These are phyloP conservation scores for Tipula unca DNA, from an alignment of 2,888 invertebrate species.

Conservation along the genomic window DNA sequence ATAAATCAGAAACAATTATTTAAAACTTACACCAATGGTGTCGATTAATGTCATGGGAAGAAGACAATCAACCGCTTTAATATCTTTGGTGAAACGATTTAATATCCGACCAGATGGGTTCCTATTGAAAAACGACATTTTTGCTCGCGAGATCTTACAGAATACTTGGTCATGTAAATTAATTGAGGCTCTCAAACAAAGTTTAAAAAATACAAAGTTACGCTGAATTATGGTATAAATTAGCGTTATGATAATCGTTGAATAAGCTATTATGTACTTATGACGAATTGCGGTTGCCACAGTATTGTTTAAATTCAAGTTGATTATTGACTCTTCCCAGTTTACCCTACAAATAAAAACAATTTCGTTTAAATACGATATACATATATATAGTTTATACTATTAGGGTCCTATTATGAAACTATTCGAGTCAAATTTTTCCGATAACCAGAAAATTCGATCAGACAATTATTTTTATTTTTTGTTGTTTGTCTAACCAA, in stretches of 20 bases:
- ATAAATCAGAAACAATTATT: background rate
- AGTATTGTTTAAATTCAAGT: background rate
- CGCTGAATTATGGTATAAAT: constrained; percentile 32
- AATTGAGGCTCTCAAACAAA: constrained; percentile 66
- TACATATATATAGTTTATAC: no score
- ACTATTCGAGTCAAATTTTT: no score
- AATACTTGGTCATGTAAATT: constrained; percentile 74
- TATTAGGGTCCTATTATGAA: no score
- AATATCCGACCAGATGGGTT: constrained; percentile 63
- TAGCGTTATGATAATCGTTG: constrained; percentile 35
- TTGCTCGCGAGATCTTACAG: constrained; percentile 57
- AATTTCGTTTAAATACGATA: no score
- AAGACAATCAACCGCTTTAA: constrained; percentile 54
- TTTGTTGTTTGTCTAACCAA: no score
- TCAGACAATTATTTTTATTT: no score
- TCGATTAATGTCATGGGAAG: constrained; percentile 53
- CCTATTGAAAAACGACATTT: constrained; percentile 69
- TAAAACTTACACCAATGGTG: constrained; percentile 46
- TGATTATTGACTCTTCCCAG: constrained; percentile 34
- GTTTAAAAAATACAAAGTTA: constrained; percentile 48
- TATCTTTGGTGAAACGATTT: constrained; percentile 69
- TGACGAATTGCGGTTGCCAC: constrained; percentile 16
- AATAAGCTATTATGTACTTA: constrained; percentile 32
- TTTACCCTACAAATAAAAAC: constrained; percentile 48
- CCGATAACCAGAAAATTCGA: no score